Evolutionary conservation across 2,888 invertebrate genomes (phyloP), one percentile per base, ranked within the genome.

Genomic region (Bruchidius siliquastri): DNA sequence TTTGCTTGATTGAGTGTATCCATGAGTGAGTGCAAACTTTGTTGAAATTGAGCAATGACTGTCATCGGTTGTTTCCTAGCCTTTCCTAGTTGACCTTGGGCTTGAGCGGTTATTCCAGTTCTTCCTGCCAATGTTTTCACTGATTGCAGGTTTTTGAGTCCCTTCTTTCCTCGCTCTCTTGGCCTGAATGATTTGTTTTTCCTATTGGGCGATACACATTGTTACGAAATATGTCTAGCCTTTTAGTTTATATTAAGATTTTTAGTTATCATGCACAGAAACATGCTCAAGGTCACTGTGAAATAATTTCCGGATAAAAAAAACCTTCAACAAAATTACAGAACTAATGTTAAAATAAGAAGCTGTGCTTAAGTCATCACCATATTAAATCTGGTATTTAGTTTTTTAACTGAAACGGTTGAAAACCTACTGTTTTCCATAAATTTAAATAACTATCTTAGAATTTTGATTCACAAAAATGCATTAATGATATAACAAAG

Each of bases 1-100:
- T 94, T 93, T 0, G 94, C 94, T 83, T 96, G 95, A 85, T 96
- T 96, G 71, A 98, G 87, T 0, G 97, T 97, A 82, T 95, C 95
- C 97, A 98, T 97, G 69, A 98, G 88, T 49, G 95, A 93, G 77
- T 95, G 94, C 72, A 98, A 88, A 71, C 97, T 97, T 86, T 95
- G 95, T 86, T 97, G 95, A 87, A 98, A 98, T 88, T 98, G 98
- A 20, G 96, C 96, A 0, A 96, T 95, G 0, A 98, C 98, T 0
- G 97, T 97, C 83, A 96, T 91, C 18, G 96, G 95, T 83, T 96
- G 95, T 86, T 96, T 96, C 75, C 95, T 88, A 67, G 93, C 93
- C 84, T 91, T 91, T 20, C 89, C 89, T 21, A 87, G 80, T 80
- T 88, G 88, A 66, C 84, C 84, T 76, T 87, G 86, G 77, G 84